A percentile compares a stretch with the other conserved stretches of the same genome.
Conservation (phyloP, 2,888 invertebrate species). For the Melieria picta region DNA sequence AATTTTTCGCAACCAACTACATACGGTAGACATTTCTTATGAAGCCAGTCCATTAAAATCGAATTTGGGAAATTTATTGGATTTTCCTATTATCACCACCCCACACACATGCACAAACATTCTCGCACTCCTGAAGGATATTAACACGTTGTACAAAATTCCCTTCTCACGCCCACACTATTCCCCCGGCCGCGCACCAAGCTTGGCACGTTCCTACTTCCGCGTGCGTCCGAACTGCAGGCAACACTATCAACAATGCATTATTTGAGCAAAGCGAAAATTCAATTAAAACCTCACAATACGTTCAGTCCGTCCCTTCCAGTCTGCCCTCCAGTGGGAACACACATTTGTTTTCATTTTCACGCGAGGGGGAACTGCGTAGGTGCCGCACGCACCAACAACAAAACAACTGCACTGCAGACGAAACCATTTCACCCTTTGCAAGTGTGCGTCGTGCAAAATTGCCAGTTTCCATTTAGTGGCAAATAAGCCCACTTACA, state of each 20-base stretch:
- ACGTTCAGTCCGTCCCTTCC: too few species aligned
- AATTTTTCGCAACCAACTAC: too few species aligned
- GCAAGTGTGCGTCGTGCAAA: slow-evolving; percentile 3
- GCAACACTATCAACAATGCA: slow-evolving; percentile 34
- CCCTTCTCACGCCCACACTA: not conserved
- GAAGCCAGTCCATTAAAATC: slow-evolving; percentile 18
- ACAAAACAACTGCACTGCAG: too few species aligned
- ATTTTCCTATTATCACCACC: slow-evolving; percentile 36
- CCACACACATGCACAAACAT: slow-evolving; percentile 20
- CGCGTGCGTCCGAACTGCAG: not conserved
- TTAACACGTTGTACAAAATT: too few species aligned
- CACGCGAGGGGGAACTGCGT: too few species aligned
- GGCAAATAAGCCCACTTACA: slow-evolving; percentile 26
- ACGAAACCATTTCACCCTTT: too few species aligned
- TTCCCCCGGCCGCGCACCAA: slow-evolving; percentile 1
- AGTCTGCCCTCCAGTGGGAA: too few species aligned
- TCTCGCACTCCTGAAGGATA: slow-evolving; percentile 15
- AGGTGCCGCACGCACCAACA: too few species aligned
- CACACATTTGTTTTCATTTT: too few species aligned
- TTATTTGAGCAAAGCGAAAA: slow-evolving; percentile 31
- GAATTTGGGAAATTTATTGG: slow-evolving; percentile 40
- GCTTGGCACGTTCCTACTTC: not conserved
- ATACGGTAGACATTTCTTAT: too few species aligned
- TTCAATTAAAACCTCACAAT: slow-evolving; percentile 19
- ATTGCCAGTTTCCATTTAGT: slow-evolving; percentile 8